Evolutionary conservation across 2,113 vertebrate species (phyloP).

Genomic region (Propithecus coquereli): DNA sequence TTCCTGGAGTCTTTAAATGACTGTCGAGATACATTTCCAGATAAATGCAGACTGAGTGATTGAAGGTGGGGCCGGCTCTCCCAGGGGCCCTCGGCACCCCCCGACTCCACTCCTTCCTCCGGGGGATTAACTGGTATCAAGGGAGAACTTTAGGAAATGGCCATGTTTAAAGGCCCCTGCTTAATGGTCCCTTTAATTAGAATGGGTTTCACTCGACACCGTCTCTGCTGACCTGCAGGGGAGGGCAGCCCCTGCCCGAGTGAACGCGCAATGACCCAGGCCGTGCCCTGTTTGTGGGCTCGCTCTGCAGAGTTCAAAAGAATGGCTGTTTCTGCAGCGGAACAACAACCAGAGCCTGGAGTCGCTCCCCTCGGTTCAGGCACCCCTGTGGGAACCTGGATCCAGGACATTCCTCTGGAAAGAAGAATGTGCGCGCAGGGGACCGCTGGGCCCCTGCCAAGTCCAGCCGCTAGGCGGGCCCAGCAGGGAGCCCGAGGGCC

Average conservation of each 20-base stretch:
- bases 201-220: constrained; percentile 24
- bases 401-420: not conserved
- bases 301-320: not conserved
- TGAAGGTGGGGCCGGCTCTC: accelerated
- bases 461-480: not conserved
- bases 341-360: not conserved
- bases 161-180: not conserved
- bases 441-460: not conserved
- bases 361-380: not conserved
- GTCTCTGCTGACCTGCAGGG: not conserved
- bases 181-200: constrained; percentile 57
- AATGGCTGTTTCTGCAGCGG: not conserved
- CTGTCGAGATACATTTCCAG: not conserved
- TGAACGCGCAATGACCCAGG: not conserved
- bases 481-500: not conserved
- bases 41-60: not conserved
- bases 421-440: not conserved
- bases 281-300: not conserved
- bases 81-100: accelerated
- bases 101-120: not conserved
- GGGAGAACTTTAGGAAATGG: constrained; percentile 2
- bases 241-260: not conserved
- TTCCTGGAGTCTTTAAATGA: not conserved
- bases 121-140: not conserved
- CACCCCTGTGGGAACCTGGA: constrained; percentile 46